A percentile compares a stretch with the other conserved stretches of the same genome.
These are phyloP conservation scores for Discoglossus pictus DNA, from an alignment of 2,797 vertebrate species.

Conservation along the genomic window DNA sequence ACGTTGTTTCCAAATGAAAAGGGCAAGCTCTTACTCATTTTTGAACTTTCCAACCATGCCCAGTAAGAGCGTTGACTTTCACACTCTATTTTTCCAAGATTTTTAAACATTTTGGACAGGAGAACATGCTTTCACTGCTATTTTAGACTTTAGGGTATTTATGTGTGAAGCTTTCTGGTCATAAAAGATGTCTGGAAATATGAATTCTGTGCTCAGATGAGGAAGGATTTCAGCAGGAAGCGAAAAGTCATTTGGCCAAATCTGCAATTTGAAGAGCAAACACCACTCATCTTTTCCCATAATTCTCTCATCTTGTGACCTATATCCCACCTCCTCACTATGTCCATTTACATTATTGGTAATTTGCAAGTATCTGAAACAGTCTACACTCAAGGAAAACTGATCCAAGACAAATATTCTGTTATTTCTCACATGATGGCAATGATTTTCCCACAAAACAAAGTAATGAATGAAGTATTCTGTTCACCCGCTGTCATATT, in stretches of 20 bases:
- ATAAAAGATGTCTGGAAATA: constrained; percentile 46
- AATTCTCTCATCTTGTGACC: background rate
- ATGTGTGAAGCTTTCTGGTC: constrained; percentile 28
- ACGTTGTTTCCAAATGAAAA: constrained; percentile 19
- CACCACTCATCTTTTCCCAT: constrained; percentile 18
- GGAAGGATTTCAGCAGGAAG: constrained; percentile 19
- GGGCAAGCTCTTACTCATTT: constrained; percentile 34
- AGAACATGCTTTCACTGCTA: constrained; percentile 7
- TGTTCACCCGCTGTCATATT: no score
- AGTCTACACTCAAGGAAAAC: background rate
- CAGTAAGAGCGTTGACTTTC: constrained; percentile 12
- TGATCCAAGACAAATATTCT: background rate
- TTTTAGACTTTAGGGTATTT: constrained; percentile 37
- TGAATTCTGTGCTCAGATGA: constrained; percentile 19
- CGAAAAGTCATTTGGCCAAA: constrained; percentile 23
- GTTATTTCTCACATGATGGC: background rate
- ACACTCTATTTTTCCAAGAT: constrained; percentile 42
- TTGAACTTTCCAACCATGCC: constrained; percentile 34
- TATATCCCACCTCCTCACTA: background rate
- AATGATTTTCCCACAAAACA: background rate
- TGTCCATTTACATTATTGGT: constrained; percentile 11
- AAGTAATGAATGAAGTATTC: no score
- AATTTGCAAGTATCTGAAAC: constrained; percentile 4
- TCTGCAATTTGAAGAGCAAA: constrained; percentile 8
- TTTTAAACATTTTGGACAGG: constrained; percentile 25